A percentile compares a stretch with the other conserved stretches of the same genome.
Conservation (phyloP, 2,797 vertebrate genomes). For the Mus spretus region DNA sequence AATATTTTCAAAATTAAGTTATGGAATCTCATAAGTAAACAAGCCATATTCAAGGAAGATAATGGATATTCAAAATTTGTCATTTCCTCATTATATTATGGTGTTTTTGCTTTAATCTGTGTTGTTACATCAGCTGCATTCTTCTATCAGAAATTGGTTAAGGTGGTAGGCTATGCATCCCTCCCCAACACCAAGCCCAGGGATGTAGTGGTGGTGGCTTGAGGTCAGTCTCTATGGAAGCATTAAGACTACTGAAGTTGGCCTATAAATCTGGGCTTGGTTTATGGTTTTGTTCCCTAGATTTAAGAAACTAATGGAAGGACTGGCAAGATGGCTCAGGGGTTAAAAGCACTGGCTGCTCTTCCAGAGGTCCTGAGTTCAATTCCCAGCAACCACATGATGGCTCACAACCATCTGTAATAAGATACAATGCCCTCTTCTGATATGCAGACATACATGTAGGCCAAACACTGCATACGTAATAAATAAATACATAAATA, state of each 20-base stretch:
- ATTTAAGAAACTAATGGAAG: slow-evolving; percentile 23
- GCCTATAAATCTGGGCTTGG: neutral
- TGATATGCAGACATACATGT: neutral
- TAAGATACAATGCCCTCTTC: neutral
- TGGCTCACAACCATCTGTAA: neutral
- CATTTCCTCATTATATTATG: neutral
- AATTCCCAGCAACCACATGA: neutral
- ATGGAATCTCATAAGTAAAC: slow-evolving; percentile 8
- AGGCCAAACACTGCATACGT: neutral
- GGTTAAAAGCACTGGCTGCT: neutral
- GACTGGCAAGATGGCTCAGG: neutral
- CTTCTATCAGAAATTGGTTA: neutral
- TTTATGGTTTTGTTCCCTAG: neutral
- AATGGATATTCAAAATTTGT: neutral
- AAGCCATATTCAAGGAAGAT: neutral
- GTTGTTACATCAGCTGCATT: accelerated
- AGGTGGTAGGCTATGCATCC: neutral
- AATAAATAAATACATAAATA: neutral
- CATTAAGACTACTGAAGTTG: neutral
- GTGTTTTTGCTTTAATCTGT: neutral
- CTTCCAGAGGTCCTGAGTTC: neutral
- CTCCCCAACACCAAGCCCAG: neutral
- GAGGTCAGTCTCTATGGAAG: neutral
- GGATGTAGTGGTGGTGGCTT: accelerated
- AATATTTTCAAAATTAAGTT: slow-evolving; percentile 32